Evolutionary conservation across 2,113 vertebrate species (phyloP), one percentile per base, ranked within the genome.

Genomic region (Prionailurus bengalensis): DNA sequence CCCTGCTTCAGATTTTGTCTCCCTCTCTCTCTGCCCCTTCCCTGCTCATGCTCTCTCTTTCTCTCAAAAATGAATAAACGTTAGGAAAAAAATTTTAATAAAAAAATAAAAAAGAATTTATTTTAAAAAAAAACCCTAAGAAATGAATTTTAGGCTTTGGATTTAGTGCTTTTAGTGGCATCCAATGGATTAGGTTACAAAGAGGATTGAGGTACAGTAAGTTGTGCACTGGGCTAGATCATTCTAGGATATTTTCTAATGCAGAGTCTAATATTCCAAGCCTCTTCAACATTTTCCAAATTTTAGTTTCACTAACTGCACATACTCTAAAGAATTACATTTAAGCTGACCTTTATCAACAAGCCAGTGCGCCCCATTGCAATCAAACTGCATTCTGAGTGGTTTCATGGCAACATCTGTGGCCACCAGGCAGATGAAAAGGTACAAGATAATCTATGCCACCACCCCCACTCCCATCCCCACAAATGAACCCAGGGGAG

Each of bases 231-330:
- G 79, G 19, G 21, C 66, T 82, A 89, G 2, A 27, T 80, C 76
- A 85, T 23, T 82, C 73, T 86, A 83, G 53, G 21, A 61, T 66
- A 39, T 39, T 58, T 95, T 95, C 42, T 94, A 91, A 91, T 14
- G 68, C 61, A 73, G 45, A 87, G 82, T 31, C 10, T 82, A 58
- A 76, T 17, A 82, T 36, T 93, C 36, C 58, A 76, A 93, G 58
- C 25, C 3, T 79, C 51, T 92, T 92, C 27, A 65, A 51, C 19
- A 76, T 92, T 87, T 89, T 86, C 73, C n/a, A 89, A 79, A 95
- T 42, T 94, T 76, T 76, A 91, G 82, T 33, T 80, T 79, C 31
- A 48, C 19, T 61, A 74, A 76, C 74, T 94, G 53, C 12, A 70
- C 29, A 83, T 19, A 68, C 19, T 48, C 48, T 82, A 53, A 82